phyloP scores from a whole-genome alignment of 1,140 invertebrate genomes.

The Lycorma delicatula region DNA sequence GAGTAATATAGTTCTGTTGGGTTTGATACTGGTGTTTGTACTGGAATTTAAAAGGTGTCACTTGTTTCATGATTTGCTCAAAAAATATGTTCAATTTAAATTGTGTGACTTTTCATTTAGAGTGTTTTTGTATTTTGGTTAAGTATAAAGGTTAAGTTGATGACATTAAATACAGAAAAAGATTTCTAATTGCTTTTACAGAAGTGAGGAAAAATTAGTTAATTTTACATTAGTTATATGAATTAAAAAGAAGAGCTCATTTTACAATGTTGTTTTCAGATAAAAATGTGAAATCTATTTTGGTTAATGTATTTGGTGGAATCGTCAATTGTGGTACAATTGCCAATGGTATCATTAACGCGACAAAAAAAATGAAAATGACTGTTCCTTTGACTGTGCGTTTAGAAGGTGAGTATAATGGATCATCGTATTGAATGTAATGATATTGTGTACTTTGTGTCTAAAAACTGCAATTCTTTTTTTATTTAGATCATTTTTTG shows the following conservation, averaged over 20 bases:
- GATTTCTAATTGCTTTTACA: background rate
- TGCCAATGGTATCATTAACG: slow-evolving; percentile 88
- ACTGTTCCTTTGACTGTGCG: slow-evolving; percentile 86
- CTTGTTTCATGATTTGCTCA: too few relatives aligned
- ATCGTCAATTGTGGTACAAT: slow-evolving; percentile 98
- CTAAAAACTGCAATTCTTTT: too few relatives aligned
- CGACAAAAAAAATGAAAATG: slow-evolving; percentile 69
- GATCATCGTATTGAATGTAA: background rate
- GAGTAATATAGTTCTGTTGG: too few relatives aligned
- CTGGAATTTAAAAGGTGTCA: too few relatives aligned
- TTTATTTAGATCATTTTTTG: too few relatives aligned
- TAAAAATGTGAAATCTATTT: slow-evolving; percentile 86
- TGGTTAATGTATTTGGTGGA: slow-evolving; percentile 98
- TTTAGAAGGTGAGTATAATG: slow-evolving; percentile 81
- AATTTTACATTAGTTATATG: background rate
- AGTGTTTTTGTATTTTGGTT: background rate
- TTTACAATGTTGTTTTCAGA: slow-evolving; percentile 42
- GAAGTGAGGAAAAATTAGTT: slow-evolving; percentile 1
- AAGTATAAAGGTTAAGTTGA: background rate
- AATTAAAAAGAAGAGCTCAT: slow-evolving; percentile 8
- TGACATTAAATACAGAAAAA: background rate
- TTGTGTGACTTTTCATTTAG: too few relatives aligned
- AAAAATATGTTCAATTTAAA: too few relatives aligned
- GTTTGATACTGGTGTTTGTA: too few relatives aligned
- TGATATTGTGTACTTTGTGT: background rate